phyloP scores from a whole-genome alignment of 2,888 invertebrate genomes.

The Nomada ruficornis region DNA sequence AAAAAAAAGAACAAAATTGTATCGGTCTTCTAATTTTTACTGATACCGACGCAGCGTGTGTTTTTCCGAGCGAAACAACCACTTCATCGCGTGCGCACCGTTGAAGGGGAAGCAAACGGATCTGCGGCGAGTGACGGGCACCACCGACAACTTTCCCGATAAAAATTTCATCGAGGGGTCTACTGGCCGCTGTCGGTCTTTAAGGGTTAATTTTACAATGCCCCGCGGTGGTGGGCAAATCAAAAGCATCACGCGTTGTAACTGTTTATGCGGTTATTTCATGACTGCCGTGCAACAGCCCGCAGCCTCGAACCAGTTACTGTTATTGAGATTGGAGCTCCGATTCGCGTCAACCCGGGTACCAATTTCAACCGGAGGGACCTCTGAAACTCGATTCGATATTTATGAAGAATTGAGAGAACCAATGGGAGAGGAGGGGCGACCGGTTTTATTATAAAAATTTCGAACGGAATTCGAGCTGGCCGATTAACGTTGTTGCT shows the following conservation, averaged over 20 bases:
- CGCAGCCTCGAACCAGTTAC: conserved; percentile 1
- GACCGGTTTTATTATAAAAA: not conserved
- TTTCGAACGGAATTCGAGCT: too few species aligned
- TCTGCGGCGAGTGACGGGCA: not conserved
- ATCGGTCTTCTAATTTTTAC: conserved; percentile 3
- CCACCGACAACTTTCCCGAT: conserved; percentile 42
- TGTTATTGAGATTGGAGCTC: conserved; percentile 30
- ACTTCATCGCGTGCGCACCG: conserved; percentile 4
- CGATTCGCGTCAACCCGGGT: not conserved
- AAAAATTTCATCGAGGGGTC: conserved; percentile 63
- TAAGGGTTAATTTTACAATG: conserved; percentile 63
- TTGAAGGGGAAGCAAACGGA: conserved; percentile 14
- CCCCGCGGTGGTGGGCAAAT: conserved; percentile 40
- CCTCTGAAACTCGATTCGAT: not conserved
- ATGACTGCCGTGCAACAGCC: conserved; percentile 41
- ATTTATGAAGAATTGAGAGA: not conserved
- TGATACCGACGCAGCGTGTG: not conserved
- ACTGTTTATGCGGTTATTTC: conserved; percentile 38
- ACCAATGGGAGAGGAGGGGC: not conserved
- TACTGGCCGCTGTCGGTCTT: conserved; percentile 54
- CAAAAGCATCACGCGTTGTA: conserved; percentile 20
- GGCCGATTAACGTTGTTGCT: too few species aligned
- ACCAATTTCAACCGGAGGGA: not conserved
- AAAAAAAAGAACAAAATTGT: too few species aligned
- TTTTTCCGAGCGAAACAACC: conserved; percentile 1